These are phyloP conservation scores for Leptosomus discolor DNA, from an alignment of 2,113 vertebrate species.

Conservation along the genomic window DNA sequence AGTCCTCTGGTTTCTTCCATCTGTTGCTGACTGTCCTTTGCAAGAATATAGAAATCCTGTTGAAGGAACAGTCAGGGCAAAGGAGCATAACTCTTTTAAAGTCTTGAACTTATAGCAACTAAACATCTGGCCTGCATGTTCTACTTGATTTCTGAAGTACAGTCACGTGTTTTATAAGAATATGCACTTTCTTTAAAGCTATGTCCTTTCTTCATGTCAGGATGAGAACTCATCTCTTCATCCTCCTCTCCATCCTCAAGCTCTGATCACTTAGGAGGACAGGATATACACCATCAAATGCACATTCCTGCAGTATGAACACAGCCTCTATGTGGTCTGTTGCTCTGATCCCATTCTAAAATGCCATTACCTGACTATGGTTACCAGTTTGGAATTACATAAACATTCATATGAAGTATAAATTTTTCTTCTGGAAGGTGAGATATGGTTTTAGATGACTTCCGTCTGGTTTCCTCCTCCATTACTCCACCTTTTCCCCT, in stretches of 20 bases:
- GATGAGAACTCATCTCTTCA: neutral
- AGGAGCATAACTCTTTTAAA: neutral
- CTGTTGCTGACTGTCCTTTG: neutral
- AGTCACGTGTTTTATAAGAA: neutral
- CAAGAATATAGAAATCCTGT: neutral
- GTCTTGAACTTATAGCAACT: neutral
- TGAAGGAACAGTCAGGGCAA: neutral
- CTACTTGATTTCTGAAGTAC: neutral
- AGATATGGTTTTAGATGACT: neutral
- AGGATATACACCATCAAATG: neutral
- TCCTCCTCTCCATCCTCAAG: neutral
- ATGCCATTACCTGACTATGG: neutral
- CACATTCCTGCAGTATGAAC: neutral
- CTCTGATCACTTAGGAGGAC: neutral
- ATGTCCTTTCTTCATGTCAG: neutral
- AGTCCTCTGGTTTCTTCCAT: neutral
- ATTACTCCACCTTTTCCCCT: neutral
- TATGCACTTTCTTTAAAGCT: neutral
- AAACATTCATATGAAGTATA: neutral
- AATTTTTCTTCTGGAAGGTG: neutral
- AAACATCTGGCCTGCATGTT: neutral
- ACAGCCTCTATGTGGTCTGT: neutral
- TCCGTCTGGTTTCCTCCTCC: neutral
- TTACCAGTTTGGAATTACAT: neutral
- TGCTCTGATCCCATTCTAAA: neutral